Conservation (phyloP, 2,113 vertebrate genomes). For the Ictalurus punctatus region DNA sequence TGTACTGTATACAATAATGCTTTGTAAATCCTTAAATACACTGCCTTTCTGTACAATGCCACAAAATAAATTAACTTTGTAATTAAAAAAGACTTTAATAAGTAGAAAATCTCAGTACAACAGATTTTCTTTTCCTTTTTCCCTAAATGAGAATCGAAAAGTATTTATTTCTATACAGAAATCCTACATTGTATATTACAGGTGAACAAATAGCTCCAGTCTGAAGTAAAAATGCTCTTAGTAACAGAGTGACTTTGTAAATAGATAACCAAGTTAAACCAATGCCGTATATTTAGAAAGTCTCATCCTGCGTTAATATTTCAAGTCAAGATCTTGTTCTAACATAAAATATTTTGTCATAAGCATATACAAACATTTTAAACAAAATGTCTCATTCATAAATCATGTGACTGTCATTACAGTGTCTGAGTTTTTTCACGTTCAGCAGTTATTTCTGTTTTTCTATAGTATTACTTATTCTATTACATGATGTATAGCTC, state of each 20-base stretch:
- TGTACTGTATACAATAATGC: neutral
- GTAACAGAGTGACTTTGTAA: neutral
- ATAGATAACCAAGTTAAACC: neutral
- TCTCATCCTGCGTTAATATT: neutral
- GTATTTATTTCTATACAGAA: neutral
- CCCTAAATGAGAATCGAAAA: too few relatives aligned
- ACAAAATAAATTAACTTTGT: neutral
- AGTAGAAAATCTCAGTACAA: neutral
- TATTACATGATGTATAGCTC: neutral
- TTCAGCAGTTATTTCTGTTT: neutral
- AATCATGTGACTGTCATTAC: neutral
- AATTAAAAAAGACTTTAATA: neutral
- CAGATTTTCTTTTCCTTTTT: too few relatives aligned
- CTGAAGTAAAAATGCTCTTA: neutral
- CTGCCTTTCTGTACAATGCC: neutral
- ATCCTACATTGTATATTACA: slow-evolving; percentile 10
- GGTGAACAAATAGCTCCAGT: neutral
- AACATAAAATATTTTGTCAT: neutral
- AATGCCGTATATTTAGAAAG: neutral
- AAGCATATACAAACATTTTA: neutral
- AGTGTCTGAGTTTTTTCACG: neutral
- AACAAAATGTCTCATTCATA: neutral
- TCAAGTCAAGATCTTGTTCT: neutral
- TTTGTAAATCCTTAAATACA: neutral
- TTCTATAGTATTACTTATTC: neutral